Conservation (phyloP, 1,140 invertebrate species). For the Calycopis cecrops region DNA sequence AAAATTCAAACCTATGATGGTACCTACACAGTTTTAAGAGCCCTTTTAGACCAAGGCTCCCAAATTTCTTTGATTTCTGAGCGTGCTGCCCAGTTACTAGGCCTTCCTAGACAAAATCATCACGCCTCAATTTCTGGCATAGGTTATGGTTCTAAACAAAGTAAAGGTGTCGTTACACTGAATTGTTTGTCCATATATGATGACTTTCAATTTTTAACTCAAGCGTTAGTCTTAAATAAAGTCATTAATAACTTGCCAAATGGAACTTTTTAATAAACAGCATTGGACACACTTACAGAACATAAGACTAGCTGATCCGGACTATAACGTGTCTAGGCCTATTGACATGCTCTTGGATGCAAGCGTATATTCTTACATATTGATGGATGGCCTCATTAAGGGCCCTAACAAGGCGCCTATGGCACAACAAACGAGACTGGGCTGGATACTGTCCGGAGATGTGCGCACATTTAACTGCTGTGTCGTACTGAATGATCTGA, state of each 20-base stretch:
- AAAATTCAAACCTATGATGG: too few relatives aligned
- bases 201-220: constrained; percentile 8
- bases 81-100: neutral
- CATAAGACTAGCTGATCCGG: too few relatives aligned
- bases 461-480: too few relatives aligned
- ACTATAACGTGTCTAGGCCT: too few relatives aligned
- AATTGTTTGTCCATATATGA: constrained; percentile 11
- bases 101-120: constrained; percentile 2
- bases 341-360: too few relatives aligned
- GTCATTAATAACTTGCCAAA: constrained; percentile 27
- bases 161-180: constrained; percentile 1
- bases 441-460: neutral
- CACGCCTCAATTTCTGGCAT: constrained; percentile 9
- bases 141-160: constrained; percentile 5
- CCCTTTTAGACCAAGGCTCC: neutral
- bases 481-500: too few relatives aligned
- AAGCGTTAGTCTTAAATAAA: constrained; percentile 17
- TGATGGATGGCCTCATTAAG: constrained; percentile 10
- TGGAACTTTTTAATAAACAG: constrained; percentile 22
- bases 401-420: constrained; percentile 5
- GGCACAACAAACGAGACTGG: constrained; percentile 3
- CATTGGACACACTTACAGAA: neutral
- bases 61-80: neutral
- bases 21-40: constrained; percentile 12
- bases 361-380: neutral